A percentile compares a stretch with the other conserved stretches of the same genome.
phyloP scores from a whole-genome alignment of 1,140 invertebrate species.

The Trachelipus rathkii region DNA sequence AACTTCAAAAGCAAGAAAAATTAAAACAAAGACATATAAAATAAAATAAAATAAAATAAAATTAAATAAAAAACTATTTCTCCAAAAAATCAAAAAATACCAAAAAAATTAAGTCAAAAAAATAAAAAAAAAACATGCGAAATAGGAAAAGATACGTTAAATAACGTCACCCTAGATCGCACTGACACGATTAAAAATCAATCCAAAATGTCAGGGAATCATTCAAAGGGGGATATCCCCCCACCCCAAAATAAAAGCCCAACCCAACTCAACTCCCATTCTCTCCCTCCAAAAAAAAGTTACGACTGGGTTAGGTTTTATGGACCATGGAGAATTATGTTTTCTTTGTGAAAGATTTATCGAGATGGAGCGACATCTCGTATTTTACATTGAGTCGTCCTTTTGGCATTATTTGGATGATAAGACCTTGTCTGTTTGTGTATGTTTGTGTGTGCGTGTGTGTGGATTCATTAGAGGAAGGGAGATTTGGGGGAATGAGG shows the following conservation, averaged over 20 bases:
- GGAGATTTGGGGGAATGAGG: not conserved
- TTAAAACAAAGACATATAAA: not conserved
- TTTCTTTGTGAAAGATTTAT: not conserved
- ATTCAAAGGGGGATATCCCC: not conserved
- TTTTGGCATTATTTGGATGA: conserved; percentile 6
- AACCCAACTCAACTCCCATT: not conserved
- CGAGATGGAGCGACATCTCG: not conserved
- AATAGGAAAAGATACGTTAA: not conserved
- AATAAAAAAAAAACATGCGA: too few species aligned
- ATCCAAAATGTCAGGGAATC: not conserved
- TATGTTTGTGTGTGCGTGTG: not conserved
- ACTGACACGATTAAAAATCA: conserved; percentile 5
- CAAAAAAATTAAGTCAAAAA: too few species aligned
- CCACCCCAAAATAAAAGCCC: not conserved
- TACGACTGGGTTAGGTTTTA: conserved; percentile 6
- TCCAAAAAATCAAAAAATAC: not conserved
- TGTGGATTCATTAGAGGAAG: not conserved
- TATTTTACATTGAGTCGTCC: not conserved
- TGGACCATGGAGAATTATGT: conserved; percentile 10
- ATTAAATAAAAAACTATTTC: not conserved
- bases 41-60: not conserved
- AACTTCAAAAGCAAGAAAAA: not conserved
- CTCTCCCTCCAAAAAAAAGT: not conserved
- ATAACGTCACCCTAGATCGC: not conserved
- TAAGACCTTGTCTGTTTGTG: not conserved